Base-by-base conservation (phyloP, 2,797 vertebrate genomes). In the Danionella dracula region DNA sequence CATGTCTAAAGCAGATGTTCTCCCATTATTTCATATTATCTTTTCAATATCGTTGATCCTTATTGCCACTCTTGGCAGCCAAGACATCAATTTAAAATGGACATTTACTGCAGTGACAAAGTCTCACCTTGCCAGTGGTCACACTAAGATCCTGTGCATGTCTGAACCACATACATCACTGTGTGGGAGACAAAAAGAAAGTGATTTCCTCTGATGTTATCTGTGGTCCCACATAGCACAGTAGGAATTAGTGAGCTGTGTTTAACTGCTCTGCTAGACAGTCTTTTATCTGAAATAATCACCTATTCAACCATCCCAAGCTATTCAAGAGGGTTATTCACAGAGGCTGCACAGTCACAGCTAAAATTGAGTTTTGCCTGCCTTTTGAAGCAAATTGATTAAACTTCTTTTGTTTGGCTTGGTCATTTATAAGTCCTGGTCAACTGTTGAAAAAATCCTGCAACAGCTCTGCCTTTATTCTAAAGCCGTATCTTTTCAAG, bases 91-190 rank as follows among this genome's bases (percentile, higher is more conserved):
- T 65, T 68, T 23, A 71, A 79, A 60, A 78, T 63, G 68, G 77
- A 76, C 79, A 72, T 73, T 76, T 73, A 72, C 75, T 73, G 71
- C 63, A 73, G 72, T 77, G 75, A 77, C 71, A 74, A 63, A 75
- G 73, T 76, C 72, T 72, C 68, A 51, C 71, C 71, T 64, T 71
- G 51, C 73, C 70, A 78, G 75, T 78, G 81, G 79, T 76, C 66
- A 66, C 62, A 79, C 80, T 82, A 81, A 78, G 38, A 35, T 61
- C 49, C 55, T 38, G 16, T 11, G 1, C 64, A 10, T 34, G 69
- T 82, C 57, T 72, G 69, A 21, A 31, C 49, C 29, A 23, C n/a
- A 9, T 23, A 29, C 23, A 51, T 72, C 59, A 72, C 63, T 68
- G 74, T 77, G 70, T 65, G 34, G 40, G 44, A 20, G 17, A 20